Percentiles rank a stretch among this genome's conserved stretches.
Evolutionary conservation across 1,140 invertebrate species (phyloP).

Genomic region (Drosophila kanapiae): DNA sequence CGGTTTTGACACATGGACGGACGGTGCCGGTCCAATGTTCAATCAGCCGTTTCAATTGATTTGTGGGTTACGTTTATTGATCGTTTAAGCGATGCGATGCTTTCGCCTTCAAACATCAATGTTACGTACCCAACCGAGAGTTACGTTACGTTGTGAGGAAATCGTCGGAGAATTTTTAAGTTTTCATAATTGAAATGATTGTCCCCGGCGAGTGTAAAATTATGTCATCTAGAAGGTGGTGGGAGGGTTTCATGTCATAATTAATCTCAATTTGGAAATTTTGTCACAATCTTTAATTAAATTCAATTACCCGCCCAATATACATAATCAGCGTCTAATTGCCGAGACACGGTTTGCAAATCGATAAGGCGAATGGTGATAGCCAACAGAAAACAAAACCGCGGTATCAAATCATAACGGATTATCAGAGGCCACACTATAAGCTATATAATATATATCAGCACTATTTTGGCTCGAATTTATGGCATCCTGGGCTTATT

Average conservation of each 20-base stretch:
- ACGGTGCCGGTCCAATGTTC: slow-evolving; percentile 64
- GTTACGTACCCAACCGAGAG: not conserved
- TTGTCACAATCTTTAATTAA: slow-evolving; percentile 62
- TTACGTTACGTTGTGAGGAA: slow-evolving; percentile 35
- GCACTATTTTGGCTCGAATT: slow-evolving; percentile 9
- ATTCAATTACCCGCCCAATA: slow-evolving; percentile 61
- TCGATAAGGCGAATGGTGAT: slow-evolving; percentile 41
- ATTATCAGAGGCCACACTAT: slow-evolving; percentile 43
- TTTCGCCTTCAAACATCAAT: slow-evolving; percentile 16
- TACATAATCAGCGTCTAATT: slow-evolving; percentile 60
- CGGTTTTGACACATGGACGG: slow-evolving; percentile 60
- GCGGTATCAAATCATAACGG: slow-evolving; percentile 40
- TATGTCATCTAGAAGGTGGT: slow-evolving; percentile 16
- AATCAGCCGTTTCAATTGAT: slow-evolving; percentile 72
- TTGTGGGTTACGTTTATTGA: slow-evolving; percentile 64
- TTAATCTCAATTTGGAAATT: slow-evolving; percentile 55
- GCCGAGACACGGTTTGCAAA: slow-evolving; percentile 5
- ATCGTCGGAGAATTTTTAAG: slow-evolving; percentile 53
- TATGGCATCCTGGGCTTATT: slow-evolving; percentile 19
- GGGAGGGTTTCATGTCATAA: slow-evolving; percentile 38
- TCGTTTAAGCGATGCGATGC: slow-evolving; percentile 35
- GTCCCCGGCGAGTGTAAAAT: slow-evolving; percentile 16
- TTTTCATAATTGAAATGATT: slow-evolving; percentile 20
- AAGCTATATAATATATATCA: slow-evolving; percentile 13
- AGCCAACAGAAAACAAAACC: not conserved